These are phyloP conservation scores for Agrilus biguttatus DNA, from an alignment of 2,888 invertebrate species.

Conservation along the genomic window DNA sequence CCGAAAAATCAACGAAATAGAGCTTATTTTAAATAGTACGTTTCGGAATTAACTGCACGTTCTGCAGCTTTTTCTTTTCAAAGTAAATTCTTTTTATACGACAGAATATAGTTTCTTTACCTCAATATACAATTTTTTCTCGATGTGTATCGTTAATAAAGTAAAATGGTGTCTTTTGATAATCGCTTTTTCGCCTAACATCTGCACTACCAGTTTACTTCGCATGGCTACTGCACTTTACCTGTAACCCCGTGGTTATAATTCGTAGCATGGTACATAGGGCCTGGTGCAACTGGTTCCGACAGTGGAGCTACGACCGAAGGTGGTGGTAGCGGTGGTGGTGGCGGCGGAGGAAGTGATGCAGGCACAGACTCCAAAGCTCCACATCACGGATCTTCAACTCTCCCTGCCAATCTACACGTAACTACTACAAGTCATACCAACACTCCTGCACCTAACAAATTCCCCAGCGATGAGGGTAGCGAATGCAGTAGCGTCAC, in stretches of 20 bases:
- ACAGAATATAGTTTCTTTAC: no score
- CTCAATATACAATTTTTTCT: no score
- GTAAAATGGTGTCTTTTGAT: no score
- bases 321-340: constrained; percentile 20
- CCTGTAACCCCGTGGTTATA: constrained; percentile 24
- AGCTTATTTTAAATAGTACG: no score
- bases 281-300: constrained; percentile 28
- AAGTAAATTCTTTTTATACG: no score
- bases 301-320: constrained; percentile 24
- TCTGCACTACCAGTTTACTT: constrained; percentile 15
- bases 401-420: constrained; percentile 44
- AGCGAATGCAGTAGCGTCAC: constrained; percentile 81
- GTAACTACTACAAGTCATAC: constrained; percentile 37
- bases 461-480: constrained; percentile 68
- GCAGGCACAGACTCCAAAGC: constrained; percentile 28
- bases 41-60: no score
- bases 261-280: constrained; percentile 34
- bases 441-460: constrained; percentile 31
- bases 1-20: no score
- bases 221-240: constrained; percentile 17
- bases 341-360: constrained; percentile 30
- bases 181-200: constrained; percentile 8
- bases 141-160: no score
- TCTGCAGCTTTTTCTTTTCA: no score
- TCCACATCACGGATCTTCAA: constrained; percentile 46